Base-by-base conservation (phyloP, 2,888 invertebrate genomes). In the Aleiodes alternator region DNA sequence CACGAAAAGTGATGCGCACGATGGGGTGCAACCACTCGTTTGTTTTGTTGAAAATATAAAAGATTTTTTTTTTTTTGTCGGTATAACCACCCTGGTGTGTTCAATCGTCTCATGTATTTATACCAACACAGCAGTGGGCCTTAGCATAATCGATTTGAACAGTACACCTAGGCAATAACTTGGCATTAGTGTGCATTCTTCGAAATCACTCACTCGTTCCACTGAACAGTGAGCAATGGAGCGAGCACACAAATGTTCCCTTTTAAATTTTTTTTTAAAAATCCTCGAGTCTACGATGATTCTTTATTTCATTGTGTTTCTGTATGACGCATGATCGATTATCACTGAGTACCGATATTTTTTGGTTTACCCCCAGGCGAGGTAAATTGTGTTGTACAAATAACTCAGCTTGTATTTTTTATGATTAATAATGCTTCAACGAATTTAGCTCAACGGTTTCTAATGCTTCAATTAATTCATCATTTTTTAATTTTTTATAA, bases 311-410 rank as follows among this genome's bases (percentile, higher is more conserved):
- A 55, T 16, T 57, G 48, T 55, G 38, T 70, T 12, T 69, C 34
- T 38, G 55, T 31, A 64, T 77, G 77, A 66, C 76, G 79, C 79
- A 76, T 85, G 85, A 86, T 85, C 85, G 85, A 85, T 85, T 84
- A 84, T 82, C 79, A 81, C 78, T 76, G 73, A 12, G 31, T 43
- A 75, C 76, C 80, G 80, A 82, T 82, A 82, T 80, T 81, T 23
- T 83, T 73, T 71, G 57, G 66, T 51, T 12, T 34, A 59, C 66
- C 64, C 70, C 79, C 79, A 23, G 79, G 73, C 73, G 69, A 59
- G 73, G 77, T 76, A 78, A 80, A 80, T 81, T 80, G 75, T 80
- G 79, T 81, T 81, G 80, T 78, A 79, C 79, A 81, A 82, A 82
- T 80, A 82, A 75, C 75, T 70, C 64, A 5, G 48, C 64, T 64